Conservation (phyloP, 2,797 vertebrate genomes). For the Lemur catta region DNA sequence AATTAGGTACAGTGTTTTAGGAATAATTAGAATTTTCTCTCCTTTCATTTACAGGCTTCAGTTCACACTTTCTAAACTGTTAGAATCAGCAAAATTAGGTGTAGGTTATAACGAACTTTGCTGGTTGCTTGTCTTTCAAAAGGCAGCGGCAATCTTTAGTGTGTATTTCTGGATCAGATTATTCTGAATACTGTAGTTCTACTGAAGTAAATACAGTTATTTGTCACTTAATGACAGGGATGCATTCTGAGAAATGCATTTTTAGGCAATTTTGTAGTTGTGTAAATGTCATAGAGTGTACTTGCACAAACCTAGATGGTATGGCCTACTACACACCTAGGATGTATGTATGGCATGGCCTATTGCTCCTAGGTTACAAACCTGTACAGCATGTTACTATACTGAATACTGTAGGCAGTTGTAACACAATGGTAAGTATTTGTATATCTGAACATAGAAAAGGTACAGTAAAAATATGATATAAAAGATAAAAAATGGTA, state of each 20-base stretch:
- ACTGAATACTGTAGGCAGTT: background rate
- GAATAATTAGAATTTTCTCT: conserved; percentile 20
- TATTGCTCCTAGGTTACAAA: background rate
- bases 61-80: conserved; percentile 12
- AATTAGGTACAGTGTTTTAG: background rate
- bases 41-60: background rate
- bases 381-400: background rate
- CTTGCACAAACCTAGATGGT: background rate
- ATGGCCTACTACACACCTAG: background rate
- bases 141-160: background rate
- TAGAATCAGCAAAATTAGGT: background rate
- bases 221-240: background rate
- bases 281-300: background rate
- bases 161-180: conserved; percentile 10
- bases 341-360: background rate
- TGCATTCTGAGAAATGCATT: background rate
- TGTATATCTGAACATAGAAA: background rate
- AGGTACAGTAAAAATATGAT: background rate
- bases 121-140: background rate
- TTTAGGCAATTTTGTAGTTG: background rate
- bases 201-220: background rate
- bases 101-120: background rate
- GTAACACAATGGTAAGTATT: background rate
- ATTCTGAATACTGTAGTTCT: background rate
- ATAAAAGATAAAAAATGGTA: background rate